Evolutionary conservation across 2,888 invertebrate genomes (phyloP), one percentile per base, ranked within the genome.

Genomic region (Dryomyza anilis): DNA sequence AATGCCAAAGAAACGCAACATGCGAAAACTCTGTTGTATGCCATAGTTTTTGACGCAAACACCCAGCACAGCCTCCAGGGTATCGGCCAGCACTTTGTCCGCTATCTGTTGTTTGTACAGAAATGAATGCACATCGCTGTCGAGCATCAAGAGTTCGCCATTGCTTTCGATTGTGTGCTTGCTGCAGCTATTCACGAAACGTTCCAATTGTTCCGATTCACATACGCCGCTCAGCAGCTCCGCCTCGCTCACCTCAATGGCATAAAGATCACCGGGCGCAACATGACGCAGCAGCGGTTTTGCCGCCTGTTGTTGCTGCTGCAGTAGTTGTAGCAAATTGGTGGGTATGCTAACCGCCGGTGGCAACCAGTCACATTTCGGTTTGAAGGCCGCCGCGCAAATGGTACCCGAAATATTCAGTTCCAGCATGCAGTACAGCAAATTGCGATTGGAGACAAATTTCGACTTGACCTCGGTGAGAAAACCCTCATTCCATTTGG

Each of bases 61-160:
- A 0, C 93, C 93, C 58, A 95, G 86, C 12, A 96, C 78, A 1
- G 95, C 91, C 81, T 96, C 95, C 1, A 94, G 87, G 48, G 87
- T 86, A 81, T 96, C 95, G 0, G 95, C 90, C 3, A 93, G 82
- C 57, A 86, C 82, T 86, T 94, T 90, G 77, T 90, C 88, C 0
- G 84, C 72, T 14, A 89, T 79, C 14, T 81, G 81, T 69, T 87
- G 86, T 30, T 81, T 72, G 12, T 78, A 78, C 81, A 86, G 59
- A 76, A 81, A 73, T 82, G 85, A 78, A 84, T 78, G 76, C 6
- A 77, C 65, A 39, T 76, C 76, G 6, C 64, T 63, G 6, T 72
- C 71, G 0, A 73, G 69, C 19, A 73, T 70, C 4, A 39, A n/a
- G 36, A 52, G 63, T 2, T 43, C 53, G n/a, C n/a, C n/a, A n/a